These are phyloP conservation scores for Mustela lutreola DNA, from an alignment of 2,113 vertebrate genomes.

Conservation along the genomic window DNA sequence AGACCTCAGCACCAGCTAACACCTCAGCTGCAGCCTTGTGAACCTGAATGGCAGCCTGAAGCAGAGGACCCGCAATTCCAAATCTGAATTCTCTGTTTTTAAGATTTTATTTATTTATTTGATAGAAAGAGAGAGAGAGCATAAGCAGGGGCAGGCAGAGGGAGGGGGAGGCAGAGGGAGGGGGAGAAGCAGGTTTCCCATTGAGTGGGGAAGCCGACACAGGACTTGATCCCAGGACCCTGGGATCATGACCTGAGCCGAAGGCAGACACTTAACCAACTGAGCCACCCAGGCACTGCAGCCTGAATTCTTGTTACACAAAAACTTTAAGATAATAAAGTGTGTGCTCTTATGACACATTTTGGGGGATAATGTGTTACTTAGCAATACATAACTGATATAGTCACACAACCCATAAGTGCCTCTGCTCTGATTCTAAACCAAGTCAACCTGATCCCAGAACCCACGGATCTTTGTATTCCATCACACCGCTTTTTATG, in stretches of 20 bases:
- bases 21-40: not conserved
- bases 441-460: not conserved
- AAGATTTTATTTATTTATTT: not conserved
- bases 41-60: not conserved
- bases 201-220: not conserved
- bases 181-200: not conserved
- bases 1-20: not conserved
- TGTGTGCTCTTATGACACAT: not conserved
- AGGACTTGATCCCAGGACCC: not conserved
- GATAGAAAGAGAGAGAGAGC: not conserved
- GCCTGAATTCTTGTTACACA: not conserved
- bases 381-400: not conserved
- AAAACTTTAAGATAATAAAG: not conserved
- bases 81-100: not conserved
- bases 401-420: not conserved
- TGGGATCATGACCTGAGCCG: not conserved
- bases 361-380: not conserved
- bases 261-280: not conserved
- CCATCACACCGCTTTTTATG: not conserved
- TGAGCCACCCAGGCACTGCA: not conserved
- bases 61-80: not conserved
- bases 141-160: not conserved
- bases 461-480: not conserved
- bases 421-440: conserved; percentile 28
- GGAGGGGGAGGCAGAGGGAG: not conserved